A percentile compares a stretch with the other conserved stretches of the same genome.
phyloP scores from a whole-genome alignment of 1,140 invertebrate genomes.

The Atta cephalotes region DNA sequence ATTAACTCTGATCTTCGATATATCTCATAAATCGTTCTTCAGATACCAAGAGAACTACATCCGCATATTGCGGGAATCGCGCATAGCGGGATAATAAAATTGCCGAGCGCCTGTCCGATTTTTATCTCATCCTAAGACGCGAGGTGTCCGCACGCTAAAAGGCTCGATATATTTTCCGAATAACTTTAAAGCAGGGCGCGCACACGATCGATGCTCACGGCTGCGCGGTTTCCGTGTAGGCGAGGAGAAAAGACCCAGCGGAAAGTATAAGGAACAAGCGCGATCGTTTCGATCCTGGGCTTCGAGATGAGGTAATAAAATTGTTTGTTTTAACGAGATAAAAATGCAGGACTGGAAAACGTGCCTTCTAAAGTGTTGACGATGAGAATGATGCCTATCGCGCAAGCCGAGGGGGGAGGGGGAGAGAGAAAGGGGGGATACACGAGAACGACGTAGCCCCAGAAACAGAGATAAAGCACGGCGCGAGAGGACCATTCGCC shows the following conservation, averaged over 20 bases:
- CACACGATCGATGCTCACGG: conserved; percentile 53
- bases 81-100: conserved; percentile 39
- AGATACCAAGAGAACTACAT: neutral
- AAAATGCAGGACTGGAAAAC: conserved; percentile 58
- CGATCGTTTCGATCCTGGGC: conserved; percentile 42
- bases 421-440: neutral
- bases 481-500: conserved; percentile 52
- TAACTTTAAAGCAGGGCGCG: conserved; percentile 54
- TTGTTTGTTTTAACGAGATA: conserved; percentile 61
- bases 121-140: conserved; percentile 49
- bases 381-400: conserved; percentile 67
- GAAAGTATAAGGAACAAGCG: conserved; percentile 32
- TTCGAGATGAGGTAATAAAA: conserved; percentile 64
- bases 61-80: neutral
- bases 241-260: neutral
- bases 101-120: conserved; percentile 38
- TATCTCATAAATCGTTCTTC: neutral
- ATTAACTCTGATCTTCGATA: neutral
- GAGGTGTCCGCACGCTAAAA: conserved; percentile 60
- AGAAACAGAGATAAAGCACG: conserved; percentile 74
- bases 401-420: neutral
- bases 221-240: conserved; percentile 21
- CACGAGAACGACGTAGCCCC: conserved; percentile 41
- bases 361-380: conserved; percentile 67
- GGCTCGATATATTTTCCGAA: conserved; percentile 60